Base-by-base conservation (phyloP, 2,797 vertebrate genomes). In the Vultur gryphus region DNA sequence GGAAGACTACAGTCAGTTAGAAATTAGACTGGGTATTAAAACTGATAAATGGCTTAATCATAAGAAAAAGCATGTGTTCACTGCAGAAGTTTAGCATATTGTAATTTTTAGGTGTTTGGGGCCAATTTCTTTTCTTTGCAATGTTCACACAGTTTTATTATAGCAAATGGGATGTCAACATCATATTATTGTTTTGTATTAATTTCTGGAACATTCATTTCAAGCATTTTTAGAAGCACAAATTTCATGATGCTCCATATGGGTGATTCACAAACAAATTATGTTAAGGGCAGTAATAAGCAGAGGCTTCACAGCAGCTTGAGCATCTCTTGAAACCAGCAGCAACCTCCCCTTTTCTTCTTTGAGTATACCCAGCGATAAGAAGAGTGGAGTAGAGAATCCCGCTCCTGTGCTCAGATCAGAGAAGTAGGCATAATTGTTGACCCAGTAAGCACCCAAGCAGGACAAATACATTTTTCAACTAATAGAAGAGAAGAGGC, bases 1-100 rank as follows among this genome's bases (percentile, higher is more conserved):
- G 82, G 61, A 97, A 93, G 67, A 87, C 67, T 89, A 84, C 43
- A 91, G 73, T 69, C 62, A 85, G 57, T 77, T 41, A 93, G 94
- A 96, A 95, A 96, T 95, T 66, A 55, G 75, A 73, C n/a, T 25
- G 29, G 71, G 17, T 70, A 70, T 91, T 90, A 91, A 89, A 86
- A 73, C 18, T 92, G 57, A 88, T 89, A 87, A 96, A 75, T 83
- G 61, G 35, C 41, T 89, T 85, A 70, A 69, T 24, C 59, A 44
- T 67, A 73, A 83, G 85, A 91, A 97, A 86, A 85, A 62, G 49
- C 24, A 46, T 28, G 65, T 55, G 25, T 52, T 43, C 16, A 52
- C 54, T 94, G 87, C 66, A 86, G 61, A 87, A 72, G 29, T 83
- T 92, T 46, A 25, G 8, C 19, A 39, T 84, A 64, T 41, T 86